Evolutionary conservation across 2,113 vertebrate species (phyloP), one percentile per base, ranked within the genome.

Genomic region (Dipodomys stephensi): DNA sequence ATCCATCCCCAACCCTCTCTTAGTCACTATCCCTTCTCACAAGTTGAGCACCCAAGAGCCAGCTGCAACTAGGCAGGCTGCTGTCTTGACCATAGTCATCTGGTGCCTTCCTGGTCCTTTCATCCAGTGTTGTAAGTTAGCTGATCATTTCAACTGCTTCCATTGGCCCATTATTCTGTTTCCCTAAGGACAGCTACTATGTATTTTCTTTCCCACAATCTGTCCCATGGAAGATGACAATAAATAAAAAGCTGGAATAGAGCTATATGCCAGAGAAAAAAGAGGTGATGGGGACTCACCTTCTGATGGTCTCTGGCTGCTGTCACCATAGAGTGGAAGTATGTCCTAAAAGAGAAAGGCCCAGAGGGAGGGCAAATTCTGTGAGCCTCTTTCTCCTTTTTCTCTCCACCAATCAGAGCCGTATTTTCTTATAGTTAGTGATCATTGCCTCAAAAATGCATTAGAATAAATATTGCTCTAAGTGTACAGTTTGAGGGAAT

Each of bases 291-390:
- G 68, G 69, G 10, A 85, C 97, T 96, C 86, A 98, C 98, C 98
- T 90, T 98, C 98, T 18, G 68, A 39, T 5, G 30, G 23, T 28
- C 95, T 96, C 77, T 97, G 83, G 85, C 95, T 23, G 23, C 60
- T 32, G 32, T 98, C 97, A 0, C 97, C 16, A 67, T n/a, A 53
- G 0, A 81, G 49, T 3, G 96, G 92, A 79, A 94, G 82, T 0
- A 89, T 30, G 15, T 98, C 98, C 98, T 98, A 87, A 30, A 95
- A 94, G 90, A 0, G 4, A 5, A 6, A 95, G 67, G 79, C 80
- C 80, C 60, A 25, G 53, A 90, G 35, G 25, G n/a, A 73, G 62
- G 79, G 71, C 67, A 60, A 0, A 16, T 0, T 28, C 2, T 69
- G 28, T 60, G 64, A 94, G 7, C 80, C 53, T 85, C 53, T 81